Evolutionary conservation across 2,113 vertebrate genomes (phyloP).

Genomic region (Antechinus stuartii): DNA sequence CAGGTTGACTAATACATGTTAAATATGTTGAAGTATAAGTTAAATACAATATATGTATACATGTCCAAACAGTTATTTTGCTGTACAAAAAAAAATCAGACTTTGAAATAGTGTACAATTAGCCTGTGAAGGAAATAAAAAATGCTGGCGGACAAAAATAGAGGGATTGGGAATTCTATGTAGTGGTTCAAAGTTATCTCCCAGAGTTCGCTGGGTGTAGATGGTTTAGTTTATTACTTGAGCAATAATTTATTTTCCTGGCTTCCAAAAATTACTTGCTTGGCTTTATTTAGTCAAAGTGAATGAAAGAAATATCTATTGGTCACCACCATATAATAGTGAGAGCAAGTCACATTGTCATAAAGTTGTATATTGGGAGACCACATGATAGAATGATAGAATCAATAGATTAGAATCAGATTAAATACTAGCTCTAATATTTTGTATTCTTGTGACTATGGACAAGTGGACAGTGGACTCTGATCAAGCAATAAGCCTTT

Average conservation of each 20-base stretch:
- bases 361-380: neutral
- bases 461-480: neutral
- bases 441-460: neutral
- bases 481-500: neutral
- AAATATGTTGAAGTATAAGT: too few relatives aligned
- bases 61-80: too few relatives aligned
- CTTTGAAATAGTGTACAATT: too few relatives aligned
- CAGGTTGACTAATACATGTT: too few relatives aligned
- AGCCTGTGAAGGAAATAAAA: too few relatives aligned
- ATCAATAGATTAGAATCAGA: neutral
- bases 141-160: too few relatives aligned
- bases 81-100: too few relatives aligned
- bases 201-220: too few relatives aligned
- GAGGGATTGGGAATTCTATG: too few relatives aligned
- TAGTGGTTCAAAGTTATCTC: too few relatives aligned
- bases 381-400: neutral
- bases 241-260: neutral
- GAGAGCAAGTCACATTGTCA: slow-evolving; percentile 8
- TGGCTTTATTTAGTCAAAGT: neutral
- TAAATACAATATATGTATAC: too few relatives aligned
- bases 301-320: neutral
- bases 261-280: neutral
- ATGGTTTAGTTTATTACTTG: too few relatives aligned
- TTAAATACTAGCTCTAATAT: neutral
- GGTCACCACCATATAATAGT: neutral